Percentiles rank a stretch among this genome's conserved stretches.
phyloP scores from a whole-genome alignment of 2,888 invertebrate species.

The Athalia rosae region DNA sequence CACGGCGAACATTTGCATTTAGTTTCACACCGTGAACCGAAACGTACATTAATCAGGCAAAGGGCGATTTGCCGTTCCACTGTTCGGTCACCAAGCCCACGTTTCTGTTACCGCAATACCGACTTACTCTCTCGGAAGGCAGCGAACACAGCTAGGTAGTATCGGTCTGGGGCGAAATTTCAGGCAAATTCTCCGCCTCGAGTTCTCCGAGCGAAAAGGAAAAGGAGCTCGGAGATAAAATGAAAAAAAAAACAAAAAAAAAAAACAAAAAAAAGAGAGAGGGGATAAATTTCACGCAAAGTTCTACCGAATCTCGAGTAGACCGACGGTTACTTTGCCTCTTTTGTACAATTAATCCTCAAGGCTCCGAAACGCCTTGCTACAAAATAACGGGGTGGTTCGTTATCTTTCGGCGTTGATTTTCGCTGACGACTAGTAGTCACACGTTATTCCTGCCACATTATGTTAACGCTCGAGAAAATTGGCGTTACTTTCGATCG shows the following conservation, averaged over 20 bases:
- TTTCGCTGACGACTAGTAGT: conserved; percentile 13
- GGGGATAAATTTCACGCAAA: conserved; percentile 13
- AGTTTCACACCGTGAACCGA: too few species aligned
- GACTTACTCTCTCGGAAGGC: too few species aligned
- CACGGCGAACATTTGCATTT: too few species aligned
- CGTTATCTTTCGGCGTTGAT: conserved; percentile 29
- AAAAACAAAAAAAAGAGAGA: background rate
- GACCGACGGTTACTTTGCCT: background rate
- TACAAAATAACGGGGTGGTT: background rate
- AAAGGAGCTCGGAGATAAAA: background rate
- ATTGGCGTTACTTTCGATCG: background rate
- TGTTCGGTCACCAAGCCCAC: too few species aligned
- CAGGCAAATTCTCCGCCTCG: conserved; percentile 21
- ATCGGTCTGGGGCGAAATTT: conserved; percentile 23
- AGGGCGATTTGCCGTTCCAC: too few species aligned
- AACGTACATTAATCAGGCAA: too few species aligned
- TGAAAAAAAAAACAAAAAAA: too few species aligned
- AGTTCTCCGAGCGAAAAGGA: background rate
- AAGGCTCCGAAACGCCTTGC: conserved; percentile 7
- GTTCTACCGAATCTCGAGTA: background rate
- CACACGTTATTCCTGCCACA: background rate
- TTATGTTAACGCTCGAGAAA: background rate
- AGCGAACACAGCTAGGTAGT: background rate
- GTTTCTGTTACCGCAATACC: too few species aligned
- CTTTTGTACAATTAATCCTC: conserved; percentile 29